These are phyloP conservation scores for Leptestheria dahalacensis DNA, from an alignment of 1,140 invertebrate species.

Conservation along the genomic window DNA sequence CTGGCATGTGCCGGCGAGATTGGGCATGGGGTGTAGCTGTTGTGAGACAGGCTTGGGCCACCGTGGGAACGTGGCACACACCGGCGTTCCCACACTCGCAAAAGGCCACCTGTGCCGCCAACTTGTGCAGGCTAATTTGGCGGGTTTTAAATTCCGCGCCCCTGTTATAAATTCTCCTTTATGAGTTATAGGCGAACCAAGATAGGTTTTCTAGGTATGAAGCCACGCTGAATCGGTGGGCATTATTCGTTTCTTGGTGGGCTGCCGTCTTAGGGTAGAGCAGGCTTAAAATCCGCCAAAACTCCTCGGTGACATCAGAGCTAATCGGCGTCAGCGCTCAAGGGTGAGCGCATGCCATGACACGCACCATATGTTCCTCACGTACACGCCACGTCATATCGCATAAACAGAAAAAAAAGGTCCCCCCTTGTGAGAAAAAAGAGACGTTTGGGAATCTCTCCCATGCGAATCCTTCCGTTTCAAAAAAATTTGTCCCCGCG, in stretches of 20 bases:
- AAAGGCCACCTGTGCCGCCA: not conserved
- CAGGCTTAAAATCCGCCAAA: not conserved
- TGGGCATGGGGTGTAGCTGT: not conserved
- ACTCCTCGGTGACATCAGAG: not conserved
- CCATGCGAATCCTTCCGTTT: not conserved
- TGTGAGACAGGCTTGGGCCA: not conserved
- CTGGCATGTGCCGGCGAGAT: not conserved
- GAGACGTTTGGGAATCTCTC: not conserved
- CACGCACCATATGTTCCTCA: not conserved
- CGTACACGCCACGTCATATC: not conserved
- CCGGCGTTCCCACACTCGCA: not conserved
- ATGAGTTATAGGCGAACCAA: not conserved
- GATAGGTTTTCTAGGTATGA: not conserved
- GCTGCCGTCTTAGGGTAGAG: not conserved
- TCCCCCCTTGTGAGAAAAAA: not conserved
- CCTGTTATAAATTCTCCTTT: not conserved
- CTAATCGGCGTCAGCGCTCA: not conserved
- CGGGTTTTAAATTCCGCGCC: not conserved
- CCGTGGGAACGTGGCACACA: not conserved
- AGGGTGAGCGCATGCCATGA: not conserved
- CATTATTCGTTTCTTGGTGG: not conserved
- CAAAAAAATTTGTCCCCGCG: no score
- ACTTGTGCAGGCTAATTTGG: not conserved
- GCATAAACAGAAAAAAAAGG: not conserved
- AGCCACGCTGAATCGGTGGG: not conserved